Evolutionary conservation across 1,140 invertebrate genomes (phyloP), one percentile per base, ranked within the genome.

Genomic region (Bombus sylvicola): DNA sequence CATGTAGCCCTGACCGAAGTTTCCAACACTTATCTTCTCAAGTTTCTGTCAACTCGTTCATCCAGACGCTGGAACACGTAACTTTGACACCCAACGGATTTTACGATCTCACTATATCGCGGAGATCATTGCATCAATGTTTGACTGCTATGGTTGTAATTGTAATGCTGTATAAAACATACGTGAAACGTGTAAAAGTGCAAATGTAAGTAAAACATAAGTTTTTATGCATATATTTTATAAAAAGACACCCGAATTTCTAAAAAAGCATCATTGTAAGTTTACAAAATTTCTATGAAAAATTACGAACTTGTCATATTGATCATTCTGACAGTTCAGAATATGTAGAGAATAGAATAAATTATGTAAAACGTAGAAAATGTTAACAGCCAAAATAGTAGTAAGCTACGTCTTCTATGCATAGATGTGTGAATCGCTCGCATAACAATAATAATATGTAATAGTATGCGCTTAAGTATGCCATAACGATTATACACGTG

Each of bases 11-110:
- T 66, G n/a, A 31, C 62, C 5, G n/a, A 66, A 66, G 64, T 66
- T 66, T 8, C n/a, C 13, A 66, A n/a, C 64, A 66, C 64, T 66
- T 66, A 66, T 66, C 64, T 31, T 66, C 64, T 66, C 64, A 8
- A 31, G 64, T 66, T 66, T 31, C 64, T 66, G n/a, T 66, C 64
- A 66, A 66, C n/a, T 66, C 64, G n/a, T n/a, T 31, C n/a, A n/a
- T 13, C 28, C n/a, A 64, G n/a, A 64, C 12, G 62, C 64, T 66
- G 4, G 15, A 66, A 66, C 64, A 15, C 15, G n/a, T 66, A 66
- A 66, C 62, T 66, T 66, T 13, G 5, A 64, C 12, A 13, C 62
- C 3, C 5, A n/a, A n/a, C 28, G 28, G n/a, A 66, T 66, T 18
- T 31, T 8, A 31, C 64, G 31, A 66, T 31, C n/a, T 66, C 64